Base-by-base conservation (phyloP, 2,113 vertebrate species). In the Catharus fuscescens region DNA sequence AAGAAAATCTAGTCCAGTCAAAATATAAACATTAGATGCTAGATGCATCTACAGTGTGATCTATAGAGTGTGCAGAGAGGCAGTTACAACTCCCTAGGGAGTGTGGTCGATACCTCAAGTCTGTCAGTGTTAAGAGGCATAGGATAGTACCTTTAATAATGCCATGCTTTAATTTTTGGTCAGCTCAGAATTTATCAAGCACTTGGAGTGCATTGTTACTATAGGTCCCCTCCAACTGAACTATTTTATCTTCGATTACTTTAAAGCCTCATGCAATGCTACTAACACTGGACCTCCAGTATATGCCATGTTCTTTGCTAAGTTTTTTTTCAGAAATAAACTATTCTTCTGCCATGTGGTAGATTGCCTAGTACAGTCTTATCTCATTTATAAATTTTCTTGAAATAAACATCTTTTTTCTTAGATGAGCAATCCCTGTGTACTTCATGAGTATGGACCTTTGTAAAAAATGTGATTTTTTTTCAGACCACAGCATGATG, bases 31-130 rank as follows among this genome's bases (percentile, higher is more conserved):
- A 20, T 20, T 24, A 60, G 15, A 28, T 40, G 17, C 28, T 56
- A 4, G 4, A 2, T 32, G 47, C 42, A 10, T 31, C 20, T 66
- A 32, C 15, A 44, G 20, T 34, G 21, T 62, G 32, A 29, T 26
- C 32, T 65, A 12, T 11, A 12, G 24, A 24, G 15, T 25, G 13
- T 53, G n/a, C 12, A 69, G 36, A 16, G 10, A 47, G 29, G 38
- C 14, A 70, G n/a, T 21, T 64, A 29, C 28, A 54, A 23, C 50
- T 73, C 42, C 34, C 34, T 64, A 12, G 14, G 25, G 17, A 72
- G 14, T 36, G 25, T 31, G 42, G 8, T 19, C 0, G 0, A 13
- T 57, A 32, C 15, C 32, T 56, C 52, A 52, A 59, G 32, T 6
- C 3, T 50, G 9, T 44, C 67, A 44, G 36, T 65, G 36, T 73